Conservation (phyloP, 2,113 vertebrate species). For the Chamaetylas fuelleborni region DNA sequence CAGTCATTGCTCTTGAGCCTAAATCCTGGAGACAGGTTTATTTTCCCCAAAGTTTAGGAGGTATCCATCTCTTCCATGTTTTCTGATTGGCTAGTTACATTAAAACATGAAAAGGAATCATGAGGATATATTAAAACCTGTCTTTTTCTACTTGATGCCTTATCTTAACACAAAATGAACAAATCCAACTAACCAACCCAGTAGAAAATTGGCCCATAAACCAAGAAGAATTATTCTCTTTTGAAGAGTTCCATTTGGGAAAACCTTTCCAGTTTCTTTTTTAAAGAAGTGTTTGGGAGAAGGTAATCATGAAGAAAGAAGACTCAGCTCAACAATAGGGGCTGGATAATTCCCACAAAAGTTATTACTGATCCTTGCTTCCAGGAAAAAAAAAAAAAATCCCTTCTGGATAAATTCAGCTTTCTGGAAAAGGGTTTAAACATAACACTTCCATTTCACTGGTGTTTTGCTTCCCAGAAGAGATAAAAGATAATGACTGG, state of each 20-base stretch:
- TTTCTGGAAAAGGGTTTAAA: constrained; percentile 58
- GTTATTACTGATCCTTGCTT: not conserved
- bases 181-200: not conserved
- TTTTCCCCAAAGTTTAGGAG: not conserved
- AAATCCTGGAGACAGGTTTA: not conserved
- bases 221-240: not conserved
- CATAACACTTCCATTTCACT: constrained; percentile 40
- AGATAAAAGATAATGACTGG: constrained; percentile 45
- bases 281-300: not conserved
- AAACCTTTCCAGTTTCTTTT: not conserved
- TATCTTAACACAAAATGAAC: not conserved
- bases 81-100: not conserved
- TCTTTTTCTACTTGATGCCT: not conserved
- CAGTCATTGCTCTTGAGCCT: not conserved
- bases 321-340: not conserved
- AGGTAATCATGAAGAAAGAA: constrained; percentile 7
- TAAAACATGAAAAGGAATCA: not conserved
- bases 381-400: not conserved
- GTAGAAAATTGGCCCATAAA: not conserved
- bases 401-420: constrained; percentile 18
- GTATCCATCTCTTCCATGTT: not conserved
- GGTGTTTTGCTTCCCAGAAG: constrained; percentile 31
- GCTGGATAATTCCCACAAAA: constrained; percentile 3
- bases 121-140: not conserved
- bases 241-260: not conserved